Evolutionary conservation across 2,888 invertebrate species (phyloP), one percentile per base, ranked within the genome.

Genomic region (Petrolisthes manimaculis): DNA sequence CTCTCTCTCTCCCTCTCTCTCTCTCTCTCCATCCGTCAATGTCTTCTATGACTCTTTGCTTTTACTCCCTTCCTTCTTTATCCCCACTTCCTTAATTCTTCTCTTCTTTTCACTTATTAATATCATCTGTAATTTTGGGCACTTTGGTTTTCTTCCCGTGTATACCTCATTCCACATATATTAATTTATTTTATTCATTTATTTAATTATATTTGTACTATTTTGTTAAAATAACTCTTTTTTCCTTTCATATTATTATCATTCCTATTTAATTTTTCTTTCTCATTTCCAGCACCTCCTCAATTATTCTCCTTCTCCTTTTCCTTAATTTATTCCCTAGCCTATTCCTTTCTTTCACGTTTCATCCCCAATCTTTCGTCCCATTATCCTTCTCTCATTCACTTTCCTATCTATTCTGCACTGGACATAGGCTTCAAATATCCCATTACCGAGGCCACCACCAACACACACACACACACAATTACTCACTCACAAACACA

Each of bases 1-100:
- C 82, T 69, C 71, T 51, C 71, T 51, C 71, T n/a, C 51, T 83
- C 51, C n/a, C 51, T 69, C 21, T 51, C 51, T 51, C 51, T 83
- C 24, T n/a, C 51, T 37, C 24, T 24, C 14, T 55, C 51, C n/a
- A 8, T 8, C 77, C 37, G 9, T 51, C 77, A 5, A 6, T 37
- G 5, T 18, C 37, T 77, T 18, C 51, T 51, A 5, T 18, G 5
- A 5, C 18, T 37, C 18, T 18, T 37, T 51, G 21, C 77, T 77
- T 51, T 51, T 37, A 9, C 51, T 74, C 74, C 74, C 74, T n/a
- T n/a, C n/a, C 74, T n/a, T 74, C 74, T 74, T n/a, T 21, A 14
- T 21, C 21, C 74, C n/a, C 74, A 8, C n/a, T n/a, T n/a, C 74
- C 74, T n/a, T 74, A 8, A 5, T n/a, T 74, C 74, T 21, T 5